Base-by-base conservation (phyloP, 2,113 vertebrate species). In the Monopterus albus region DNA sequence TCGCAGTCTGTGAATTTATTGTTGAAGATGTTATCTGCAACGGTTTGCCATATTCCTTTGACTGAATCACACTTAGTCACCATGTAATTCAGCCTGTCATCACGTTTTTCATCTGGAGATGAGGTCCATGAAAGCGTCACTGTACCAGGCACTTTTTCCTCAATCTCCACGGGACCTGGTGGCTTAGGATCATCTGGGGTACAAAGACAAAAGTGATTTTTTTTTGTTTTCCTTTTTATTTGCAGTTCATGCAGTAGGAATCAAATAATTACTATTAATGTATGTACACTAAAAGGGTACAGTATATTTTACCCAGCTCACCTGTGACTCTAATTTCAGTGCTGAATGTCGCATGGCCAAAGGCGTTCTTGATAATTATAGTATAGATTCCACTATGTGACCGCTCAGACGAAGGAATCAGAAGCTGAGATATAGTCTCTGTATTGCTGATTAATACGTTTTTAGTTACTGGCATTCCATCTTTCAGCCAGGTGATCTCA, bases 51-150 rank as follows among this genome's bases (percentile, higher is more conserved):
- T 28, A 78, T 21, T 10, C 90, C 90, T 20, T 93, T 93, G 42
- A 9, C 78, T 0, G 95, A 95, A 39, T 96, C 95, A 0, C 95
- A 86, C 29, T 93, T 96, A 52, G 91, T 83, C 71, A 99, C 92
- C 0, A 93, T 87, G 74, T 98, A 99, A 81, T 96, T 88, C 46
- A 98, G 90, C 4, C 88, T 91, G 29, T 77, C 72, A 0, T 92
- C 95, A 51, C 88, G 89, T 43, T 92, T 93, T 83, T 98, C 97
- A 0, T 97, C 96, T 0, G 93, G 85, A 8, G 96, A 98, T 0
- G 95, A 58, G 1, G 88, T 81, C 97, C 97, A 99, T 67, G 91
- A 93, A 5, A 96, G 56, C 0, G 96, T 98, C 83, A 99, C 97
- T 0, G 96, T 94, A 0, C 91, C 92, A 0, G 90, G 93, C n/a